A percentile compares a stretch with the other conserved stretches of the same genome.
phyloP scores from a whole-genome alignment of 2,797 vertebrate genomes.

The Coracias cyanogaster region DNA sequence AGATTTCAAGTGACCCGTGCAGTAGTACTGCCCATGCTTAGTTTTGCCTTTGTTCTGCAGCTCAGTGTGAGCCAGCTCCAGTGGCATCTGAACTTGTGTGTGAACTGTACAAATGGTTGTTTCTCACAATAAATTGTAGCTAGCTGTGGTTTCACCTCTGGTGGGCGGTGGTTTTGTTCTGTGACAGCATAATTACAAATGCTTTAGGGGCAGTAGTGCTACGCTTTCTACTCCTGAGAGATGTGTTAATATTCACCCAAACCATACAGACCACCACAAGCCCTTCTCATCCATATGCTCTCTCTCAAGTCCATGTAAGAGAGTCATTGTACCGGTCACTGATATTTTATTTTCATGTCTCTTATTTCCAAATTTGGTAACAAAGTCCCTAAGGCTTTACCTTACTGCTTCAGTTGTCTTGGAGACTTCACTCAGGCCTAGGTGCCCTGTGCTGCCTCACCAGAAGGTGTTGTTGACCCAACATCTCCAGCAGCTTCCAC shows the following conservation, averaged over 20 bases:
- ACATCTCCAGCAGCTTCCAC: not conserved
- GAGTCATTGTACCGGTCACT: not conserved
- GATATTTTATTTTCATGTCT: not conserved
- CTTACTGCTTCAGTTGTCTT: not conserved
- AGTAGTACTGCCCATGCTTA: not conserved
- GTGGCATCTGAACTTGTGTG: not conserved
- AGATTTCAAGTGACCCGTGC: not conserved
- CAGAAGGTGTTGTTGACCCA: not conserved
- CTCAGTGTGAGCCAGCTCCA: not conserved
- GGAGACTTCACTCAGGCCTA: fast-evolving
- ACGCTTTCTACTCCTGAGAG: not conserved
- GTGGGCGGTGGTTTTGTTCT: not conserved
- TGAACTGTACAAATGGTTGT: not conserved
- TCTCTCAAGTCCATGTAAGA: not conserved
- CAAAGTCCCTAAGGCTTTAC: not conserved
- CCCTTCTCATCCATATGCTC: not conserved
- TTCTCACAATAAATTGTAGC: not conserved
- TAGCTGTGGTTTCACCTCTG: not conserved
- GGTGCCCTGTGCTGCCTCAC: not conserved
- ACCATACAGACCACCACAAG: not conserved
- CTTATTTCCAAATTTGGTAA: not conserved
- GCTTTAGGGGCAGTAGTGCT: not conserved
- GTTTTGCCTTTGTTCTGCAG: not conserved
- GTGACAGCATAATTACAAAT: not conserved
- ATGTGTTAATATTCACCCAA: fast-evolving